These are phyloP conservation scores for Drosophila teissieri DNA, from an alignment of 1,140 invertebrate genomes.

Conservation along the genomic window DNA sequence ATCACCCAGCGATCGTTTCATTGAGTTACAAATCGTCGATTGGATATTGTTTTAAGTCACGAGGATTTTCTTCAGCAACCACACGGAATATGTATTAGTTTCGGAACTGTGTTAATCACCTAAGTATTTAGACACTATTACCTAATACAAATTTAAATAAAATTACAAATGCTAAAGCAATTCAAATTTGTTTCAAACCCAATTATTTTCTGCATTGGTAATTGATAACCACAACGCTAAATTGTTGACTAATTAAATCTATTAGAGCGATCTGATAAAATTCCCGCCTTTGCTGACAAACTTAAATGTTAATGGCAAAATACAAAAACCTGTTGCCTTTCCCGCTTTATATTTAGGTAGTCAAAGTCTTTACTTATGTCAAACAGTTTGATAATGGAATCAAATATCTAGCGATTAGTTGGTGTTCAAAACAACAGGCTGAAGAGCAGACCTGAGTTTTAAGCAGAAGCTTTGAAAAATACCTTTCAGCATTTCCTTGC, in stretches of 20 bases:
- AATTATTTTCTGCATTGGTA: background rate
- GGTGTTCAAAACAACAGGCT: background rate
- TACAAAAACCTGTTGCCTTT: conserved; percentile 7
- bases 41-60: conserved; percentile 59
- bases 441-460: background rate
- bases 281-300: background rate
- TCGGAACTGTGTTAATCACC: conserved; percentile 81
- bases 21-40: conserved; percentile 58
- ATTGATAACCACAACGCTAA: background rate
- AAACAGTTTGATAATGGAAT: background rate
- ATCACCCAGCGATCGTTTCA: conserved; percentile 65
- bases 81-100: conserved; percentile 76
- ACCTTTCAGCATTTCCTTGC: background rate
- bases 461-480: background rate
- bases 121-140: conserved; percentile 84
- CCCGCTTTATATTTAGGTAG: background rate
- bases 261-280: conserved; percentile 19
- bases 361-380: background rate
- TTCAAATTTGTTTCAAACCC: too few relatives aligned
- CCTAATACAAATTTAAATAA: conserved; percentile 69
- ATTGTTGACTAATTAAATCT: background rate
- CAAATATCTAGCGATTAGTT: background rate
- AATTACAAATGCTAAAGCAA: conserved; percentile 53
- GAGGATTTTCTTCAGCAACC: conserved; percentile 22
- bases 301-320: conserved; percentile 8